Evolutionary conservation across 1,140 invertebrate genomes (phyloP).

Genomic region (Whitmania pigra): DNA sequence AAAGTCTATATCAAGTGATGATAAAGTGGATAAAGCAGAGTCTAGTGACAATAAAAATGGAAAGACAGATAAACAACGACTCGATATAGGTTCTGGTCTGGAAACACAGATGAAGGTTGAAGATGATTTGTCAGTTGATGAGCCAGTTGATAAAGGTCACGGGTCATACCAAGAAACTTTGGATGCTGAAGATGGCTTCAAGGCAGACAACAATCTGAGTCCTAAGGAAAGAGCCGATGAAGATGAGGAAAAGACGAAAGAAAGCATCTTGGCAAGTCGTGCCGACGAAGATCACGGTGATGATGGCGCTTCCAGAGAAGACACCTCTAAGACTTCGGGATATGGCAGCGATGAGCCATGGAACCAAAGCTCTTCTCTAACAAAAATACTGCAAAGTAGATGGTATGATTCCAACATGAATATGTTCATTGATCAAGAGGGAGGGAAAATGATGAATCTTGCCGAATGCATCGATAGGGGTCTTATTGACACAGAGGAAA

Average conservation of each 20-base stretch:
- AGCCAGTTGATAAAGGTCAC: too few species aligned
- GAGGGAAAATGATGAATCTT: slow-evolving; percentile 29
- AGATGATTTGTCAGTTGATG: too few species aligned
- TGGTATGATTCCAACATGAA: slow-evolving; percentile 3
- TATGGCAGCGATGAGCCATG: not conserved
- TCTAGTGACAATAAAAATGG: too few species aligned
- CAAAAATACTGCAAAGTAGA: slow-evolving; percentile 10
- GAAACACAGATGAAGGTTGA: too few species aligned
- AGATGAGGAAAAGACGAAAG: slow-evolving; percentile 7
- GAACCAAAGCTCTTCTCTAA: not conserved
- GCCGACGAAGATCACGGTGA: not conserved
- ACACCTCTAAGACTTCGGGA: not conserved
- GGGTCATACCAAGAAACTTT: too few species aligned
- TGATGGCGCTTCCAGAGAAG: not conserved
- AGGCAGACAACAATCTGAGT: too few species aligned
- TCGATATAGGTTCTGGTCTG: too few species aligned
- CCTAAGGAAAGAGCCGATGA: not conserved
- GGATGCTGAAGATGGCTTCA: too few species aligned
- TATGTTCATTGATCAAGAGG: slow-evolving; percentile 19
- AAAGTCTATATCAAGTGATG: too few species aligned
- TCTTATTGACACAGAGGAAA: slow-evolving; percentile 48
- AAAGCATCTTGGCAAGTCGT: not conserved
- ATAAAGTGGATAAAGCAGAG: too few species aligned
- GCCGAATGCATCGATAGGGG: slow-evolving; percentile 32
- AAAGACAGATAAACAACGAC: too few species aligned